These are phyloP conservation scores for Hippocampus comes DNA, from an alignment of 2,113 vertebrate genomes.

Conservation along the genomic window DNA sequence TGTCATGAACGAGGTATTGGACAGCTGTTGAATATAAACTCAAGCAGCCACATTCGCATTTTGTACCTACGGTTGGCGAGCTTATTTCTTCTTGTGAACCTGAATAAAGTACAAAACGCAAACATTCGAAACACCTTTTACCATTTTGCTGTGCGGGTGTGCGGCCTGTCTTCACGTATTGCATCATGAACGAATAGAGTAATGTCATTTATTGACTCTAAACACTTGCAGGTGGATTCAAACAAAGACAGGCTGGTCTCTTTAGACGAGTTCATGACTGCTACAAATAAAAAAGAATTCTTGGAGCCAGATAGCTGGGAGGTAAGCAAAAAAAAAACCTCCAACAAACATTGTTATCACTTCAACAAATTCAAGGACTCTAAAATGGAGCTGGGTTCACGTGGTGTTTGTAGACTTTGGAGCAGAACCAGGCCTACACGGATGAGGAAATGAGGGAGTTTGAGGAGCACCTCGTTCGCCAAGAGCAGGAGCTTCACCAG, in stretches of 20 bases:
- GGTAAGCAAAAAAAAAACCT: constrained; percentile 67
- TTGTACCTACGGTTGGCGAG: not conserved
- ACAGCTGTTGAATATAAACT: not conserved
- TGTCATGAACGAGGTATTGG: constrained; percentile 92
- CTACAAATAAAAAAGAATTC: constrained; percentile 93
- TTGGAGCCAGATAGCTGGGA: constrained; percentile 98
- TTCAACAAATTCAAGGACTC: not conserved
- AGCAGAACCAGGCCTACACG: constrained; percentile 89
- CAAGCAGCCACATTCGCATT: too few relatives aligned
- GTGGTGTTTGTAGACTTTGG: constrained; percentile 77
- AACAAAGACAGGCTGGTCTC: constrained; percentile 92
- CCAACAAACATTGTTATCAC: not conserved
- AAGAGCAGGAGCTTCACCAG: constrained; percentile 83
- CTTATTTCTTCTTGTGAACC: not conserved
- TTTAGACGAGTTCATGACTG: constrained; percentile 86
- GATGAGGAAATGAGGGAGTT: constrained; percentile 91
- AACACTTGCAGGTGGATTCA: constrained; percentile 79
- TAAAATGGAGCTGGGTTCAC: not conserved
- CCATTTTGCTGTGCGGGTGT: too few relatives aligned
- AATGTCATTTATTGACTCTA: not conserved
- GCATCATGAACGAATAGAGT: too few relatives aligned
- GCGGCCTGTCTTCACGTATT: too few relatives aligned
- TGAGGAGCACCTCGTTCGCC: constrained; percentile 83
- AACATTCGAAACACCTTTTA: not conserved
- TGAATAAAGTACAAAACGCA: not conserved